A percentile compares a stretch with the other conserved stretches of the same genome.
Conservation (phyloP, 2,797 vertebrate species). For the Megalops cyprinoides region DNA sequence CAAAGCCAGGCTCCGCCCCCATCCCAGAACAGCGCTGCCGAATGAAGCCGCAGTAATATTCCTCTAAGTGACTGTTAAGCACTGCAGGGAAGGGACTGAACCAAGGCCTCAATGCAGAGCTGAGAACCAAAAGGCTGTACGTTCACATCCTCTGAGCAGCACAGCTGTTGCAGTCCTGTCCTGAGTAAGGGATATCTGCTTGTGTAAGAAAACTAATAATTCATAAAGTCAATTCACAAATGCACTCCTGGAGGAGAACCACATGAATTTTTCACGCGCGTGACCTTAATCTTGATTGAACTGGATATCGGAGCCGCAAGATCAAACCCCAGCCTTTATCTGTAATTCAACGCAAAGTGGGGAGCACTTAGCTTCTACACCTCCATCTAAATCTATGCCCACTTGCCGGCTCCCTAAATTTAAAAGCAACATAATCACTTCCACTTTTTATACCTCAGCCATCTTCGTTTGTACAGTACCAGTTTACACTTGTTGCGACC, state of each 20-base stretch:
- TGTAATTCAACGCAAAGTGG: background rate
- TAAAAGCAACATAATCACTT: background rate
- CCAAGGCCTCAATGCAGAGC: background rate
- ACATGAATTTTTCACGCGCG: conserved; percentile 2
- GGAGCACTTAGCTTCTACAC: too few relatives aligned
- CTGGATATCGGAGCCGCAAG: background rate
- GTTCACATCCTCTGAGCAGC: background rate
- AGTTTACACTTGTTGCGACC: background rate
- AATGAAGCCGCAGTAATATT: background rate
- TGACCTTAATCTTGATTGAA: background rate
- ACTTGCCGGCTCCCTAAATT: background rate
- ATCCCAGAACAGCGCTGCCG: background rate
- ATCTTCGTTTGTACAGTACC: too few relatives aligned
- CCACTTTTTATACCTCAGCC: background rate
- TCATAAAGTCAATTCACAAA: background rate
- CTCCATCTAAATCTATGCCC: background rate
- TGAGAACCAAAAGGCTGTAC: background rate
- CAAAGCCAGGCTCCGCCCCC: background rate
- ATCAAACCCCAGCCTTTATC: background rate
- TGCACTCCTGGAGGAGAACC: background rate
- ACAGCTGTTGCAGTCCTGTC: too few relatives aligned
- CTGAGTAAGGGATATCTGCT: background rate
- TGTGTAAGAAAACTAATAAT: background rate
- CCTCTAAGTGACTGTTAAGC: background rate
- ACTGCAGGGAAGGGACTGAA: background rate